Conservation (phyloP, 2,797 vertebrate genomes). For the Onychomys leucogaster region DNA sequence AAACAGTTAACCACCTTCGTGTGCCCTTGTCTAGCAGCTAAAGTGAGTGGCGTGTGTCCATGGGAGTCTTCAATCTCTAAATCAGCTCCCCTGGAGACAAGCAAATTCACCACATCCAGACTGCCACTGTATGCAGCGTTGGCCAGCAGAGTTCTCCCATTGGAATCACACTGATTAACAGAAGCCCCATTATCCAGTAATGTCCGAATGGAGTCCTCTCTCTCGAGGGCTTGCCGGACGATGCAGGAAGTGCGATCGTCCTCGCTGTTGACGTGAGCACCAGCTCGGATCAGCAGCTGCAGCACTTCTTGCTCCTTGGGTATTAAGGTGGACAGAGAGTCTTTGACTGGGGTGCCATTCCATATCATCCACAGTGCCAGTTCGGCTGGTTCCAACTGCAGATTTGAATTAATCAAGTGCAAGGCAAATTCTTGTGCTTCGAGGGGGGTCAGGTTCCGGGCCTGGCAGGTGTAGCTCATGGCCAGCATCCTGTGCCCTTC, state of each 20-base stretch:
- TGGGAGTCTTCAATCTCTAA: constrained; percentile 96
- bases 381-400: constrained; percentile 95
- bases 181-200: constrained; percentile 96
- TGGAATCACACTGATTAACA: constrained; percentile 96
- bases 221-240: constrained; percentile 96
- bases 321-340: constrained; percentile 95
- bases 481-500: constrained; percentile 99
- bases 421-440: constrained; percentile 98
- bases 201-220: constrained; percentile 97
- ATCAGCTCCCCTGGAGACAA: constrained; percentile 95
- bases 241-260: constrained; percentile 96
- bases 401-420: constrained; percentile 96
- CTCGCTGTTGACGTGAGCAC: constrained; percentile 96
- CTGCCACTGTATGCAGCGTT: constrained; percentile 97
- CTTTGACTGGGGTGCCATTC: constrained; percentile 97
- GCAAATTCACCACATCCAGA: constrained; percentile 96
- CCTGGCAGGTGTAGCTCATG: constrained; percentile 97
- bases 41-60: constrained; percentile 96
- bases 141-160: constrained; percentile 94
- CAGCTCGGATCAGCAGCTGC: constrained; percentile 98
- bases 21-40: constrained; percentile 97
- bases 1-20: constrained; percentile 98
- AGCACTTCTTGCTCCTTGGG: constrained; percentile 98
- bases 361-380: constrained; percentile 99
- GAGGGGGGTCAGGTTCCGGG: constrained; percentile 94